These are phyloP conservation scores for Dasypus novemcinctus DNA, from an alignment of 2,113 vertebrate species.

Conservation along the genomic window DNA sequence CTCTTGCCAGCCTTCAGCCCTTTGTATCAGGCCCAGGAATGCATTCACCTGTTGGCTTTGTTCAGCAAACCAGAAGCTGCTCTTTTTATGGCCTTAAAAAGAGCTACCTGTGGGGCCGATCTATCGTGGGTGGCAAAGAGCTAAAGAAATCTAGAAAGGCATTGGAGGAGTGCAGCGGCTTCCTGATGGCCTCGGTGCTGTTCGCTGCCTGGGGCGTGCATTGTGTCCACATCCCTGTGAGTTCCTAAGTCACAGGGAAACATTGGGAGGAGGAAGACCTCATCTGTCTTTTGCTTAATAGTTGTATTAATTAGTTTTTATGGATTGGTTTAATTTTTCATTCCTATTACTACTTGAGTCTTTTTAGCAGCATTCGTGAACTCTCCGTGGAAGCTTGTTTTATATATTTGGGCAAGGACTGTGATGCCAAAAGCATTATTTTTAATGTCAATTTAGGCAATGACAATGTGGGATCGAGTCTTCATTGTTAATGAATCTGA, in stretches of 20 bases:
- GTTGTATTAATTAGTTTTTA: conserved; percentile 19
- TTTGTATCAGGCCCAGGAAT: conserved; percentile 9
- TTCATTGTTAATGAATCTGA: neutral
- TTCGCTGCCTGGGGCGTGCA: neutral
- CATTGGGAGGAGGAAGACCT: neutral
- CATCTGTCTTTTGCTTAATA: neutral
- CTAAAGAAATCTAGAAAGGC: conserved; percentile 46
- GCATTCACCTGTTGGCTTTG: neutral
- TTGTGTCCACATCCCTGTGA: neutral
- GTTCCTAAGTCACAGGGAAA: neutral
- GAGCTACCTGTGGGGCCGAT: neutral
- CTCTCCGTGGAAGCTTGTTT: conserved; percentile 27
- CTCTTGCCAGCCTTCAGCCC: neutral
- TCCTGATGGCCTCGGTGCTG: neutral
- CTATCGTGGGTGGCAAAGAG: neutral
- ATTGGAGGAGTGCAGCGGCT: neutral
- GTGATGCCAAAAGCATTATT: neutral
- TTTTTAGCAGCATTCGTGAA: conserved; percentile 28
- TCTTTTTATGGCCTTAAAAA: neutral
- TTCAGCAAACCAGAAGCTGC: conserved; percentile 19
- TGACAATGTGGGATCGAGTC: neutral
- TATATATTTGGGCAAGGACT: neutral
- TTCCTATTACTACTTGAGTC: conserved; percentile 35
- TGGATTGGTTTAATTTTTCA: conserved; percentile 62
- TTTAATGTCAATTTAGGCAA: conserved; percentile 24